phyloP scores from a whole-genome alignment of 2,797 vertebrate genomes.

The Gobio occitaniae region DNA sequence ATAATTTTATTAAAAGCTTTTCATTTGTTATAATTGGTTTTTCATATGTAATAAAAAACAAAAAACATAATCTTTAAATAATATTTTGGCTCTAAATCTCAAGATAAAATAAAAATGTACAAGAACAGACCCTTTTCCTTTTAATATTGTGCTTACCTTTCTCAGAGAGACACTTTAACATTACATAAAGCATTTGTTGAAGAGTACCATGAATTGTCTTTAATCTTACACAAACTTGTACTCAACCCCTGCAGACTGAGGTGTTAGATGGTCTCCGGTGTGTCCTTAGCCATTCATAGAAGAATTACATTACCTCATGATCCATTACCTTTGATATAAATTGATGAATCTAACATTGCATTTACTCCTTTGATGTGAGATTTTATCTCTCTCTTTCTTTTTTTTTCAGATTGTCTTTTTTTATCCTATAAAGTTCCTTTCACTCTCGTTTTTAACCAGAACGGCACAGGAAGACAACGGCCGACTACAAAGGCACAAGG shows the following conservation, averaged over 20 bases:
- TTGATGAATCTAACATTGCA: background rate
- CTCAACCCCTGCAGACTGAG: constrained; percentile 6
- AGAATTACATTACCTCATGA: background rate
- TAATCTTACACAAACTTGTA: background rate
- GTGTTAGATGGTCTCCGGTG: constrained; percentile 5
- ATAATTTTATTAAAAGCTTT: background rate
- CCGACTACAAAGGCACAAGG: constrained; percentile 53
- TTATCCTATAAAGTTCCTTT: constrained; percentile 20
- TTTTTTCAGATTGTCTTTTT: constrained; percentile 18
- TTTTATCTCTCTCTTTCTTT: constrained; percentile 6
- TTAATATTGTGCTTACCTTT: background rate
- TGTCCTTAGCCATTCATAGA: background rate
- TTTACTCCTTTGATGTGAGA: constrained; percentile 42
- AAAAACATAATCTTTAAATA: background rate
- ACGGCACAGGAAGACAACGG: constrained; percentile 57
- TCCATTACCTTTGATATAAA: background rate
- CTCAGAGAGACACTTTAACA: background rate
- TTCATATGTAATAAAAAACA: background rate
- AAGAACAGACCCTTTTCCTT: background rate
- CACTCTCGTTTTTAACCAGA: constrained; percentile 47
- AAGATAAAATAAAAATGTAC: background rate
- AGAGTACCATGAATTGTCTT: background rate
- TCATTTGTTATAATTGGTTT: background rate
- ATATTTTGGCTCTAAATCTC: background rate
- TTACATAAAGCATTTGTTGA: background rate